Percentiles rank a stretch among this genome's conserved stretches.
These are phyloP conservation scores for Mesoclemmys tuberculata DNA, from an alignment of 2,113 vertebrate species.

Conservation along the genomic window DNA sequence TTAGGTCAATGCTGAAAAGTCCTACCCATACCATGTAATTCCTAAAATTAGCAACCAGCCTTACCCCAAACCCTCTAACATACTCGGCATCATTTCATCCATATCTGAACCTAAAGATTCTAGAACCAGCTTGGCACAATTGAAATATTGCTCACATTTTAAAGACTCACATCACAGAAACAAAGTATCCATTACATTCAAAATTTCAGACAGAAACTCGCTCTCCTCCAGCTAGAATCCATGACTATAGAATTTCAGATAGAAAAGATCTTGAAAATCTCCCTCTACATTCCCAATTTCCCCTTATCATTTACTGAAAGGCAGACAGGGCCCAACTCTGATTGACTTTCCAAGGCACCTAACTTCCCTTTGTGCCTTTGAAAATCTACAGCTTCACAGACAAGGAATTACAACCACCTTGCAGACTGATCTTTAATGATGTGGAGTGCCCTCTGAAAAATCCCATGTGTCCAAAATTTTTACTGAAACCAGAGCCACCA, in stretches of 20 bases:
- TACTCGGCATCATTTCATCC: not conserved
- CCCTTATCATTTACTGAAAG: not conserved
- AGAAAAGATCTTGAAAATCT: not conserved
- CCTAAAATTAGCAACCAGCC: not conserved
- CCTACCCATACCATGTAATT: not conserved
- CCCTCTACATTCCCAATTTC: not conserved
- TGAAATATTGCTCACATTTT: not conserved
- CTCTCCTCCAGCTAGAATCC: not conserved
- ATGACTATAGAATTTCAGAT: not conserved
- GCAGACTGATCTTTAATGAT: not conserved
- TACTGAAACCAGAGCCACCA: not conserved
- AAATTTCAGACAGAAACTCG: not conserved
- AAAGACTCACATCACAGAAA: not conserved
- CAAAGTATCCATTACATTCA: not conserved
- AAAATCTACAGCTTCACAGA: not conserved
- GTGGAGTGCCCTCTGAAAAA: not conserved
- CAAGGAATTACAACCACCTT: not conserved
- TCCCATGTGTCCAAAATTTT: not conserved
- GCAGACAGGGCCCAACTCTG: not conserved
- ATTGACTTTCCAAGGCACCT: not conserved
- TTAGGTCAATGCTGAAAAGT: not conserved
- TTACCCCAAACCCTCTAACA: not conserved
- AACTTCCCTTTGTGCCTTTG: not conserved
- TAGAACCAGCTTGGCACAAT: not conserved
- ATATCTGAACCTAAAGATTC: not conserved